A percentile compares a stretch with the other conserved stretches of the same genome.
Conservation (phyloP, 2,888 invertebrate genomes). For the Crematogaster levior region DNA sequence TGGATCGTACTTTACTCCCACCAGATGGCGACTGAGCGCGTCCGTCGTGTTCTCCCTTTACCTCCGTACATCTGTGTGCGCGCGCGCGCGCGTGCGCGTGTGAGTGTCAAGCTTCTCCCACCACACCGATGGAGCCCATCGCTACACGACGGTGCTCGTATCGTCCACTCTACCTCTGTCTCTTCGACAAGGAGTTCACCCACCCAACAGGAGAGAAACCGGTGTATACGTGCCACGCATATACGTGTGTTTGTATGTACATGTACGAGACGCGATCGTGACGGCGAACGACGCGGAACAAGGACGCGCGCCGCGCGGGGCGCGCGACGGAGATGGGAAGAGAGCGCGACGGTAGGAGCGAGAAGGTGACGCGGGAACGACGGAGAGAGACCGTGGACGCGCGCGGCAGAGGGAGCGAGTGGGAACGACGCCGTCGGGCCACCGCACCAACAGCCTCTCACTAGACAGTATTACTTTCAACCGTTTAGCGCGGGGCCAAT, state of each 20-base stretch:
- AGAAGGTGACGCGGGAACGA: slow-evolving; percentile 51
- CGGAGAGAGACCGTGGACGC: slow-evolving; percentile 40
- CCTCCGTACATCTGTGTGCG: slow-evolving; percentile 46
- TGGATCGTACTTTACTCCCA: slow-evolving; percentile 27
- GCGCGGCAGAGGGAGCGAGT: slow-evolving; percentile 61
- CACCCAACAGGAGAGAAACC: slow-evolving; percentile 26
- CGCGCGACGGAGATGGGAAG: slow-evolving; percentile 56
- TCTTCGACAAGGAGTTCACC: slow-evolving; percentile 48
- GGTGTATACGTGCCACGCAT: slow-evolving; percentile 28
- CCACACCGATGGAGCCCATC: slow-evolving; percentile 37
- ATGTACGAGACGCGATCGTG: slow-evolving; percentile 62
- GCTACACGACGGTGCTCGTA: slow-evolving; percentile 49
- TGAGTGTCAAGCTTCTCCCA: slow-evolving; percentile 67
- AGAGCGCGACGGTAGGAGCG: slow-evolving; percentile 53
- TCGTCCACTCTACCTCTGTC: slow-evolving; percentile 37
- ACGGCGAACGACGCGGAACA: slow-evolving; percentile 71
- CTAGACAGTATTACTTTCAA: slow-evolving; percentile 83
- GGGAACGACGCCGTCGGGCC: slow-evolving; percentile 64
- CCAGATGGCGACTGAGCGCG: slow-evolving; percentile 56
- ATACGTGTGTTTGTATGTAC: slow-evolving; percentile 1
- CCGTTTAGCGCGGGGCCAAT: slow-evolving; percentile 81
- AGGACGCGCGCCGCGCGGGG: slow-evolving; percentile 67
- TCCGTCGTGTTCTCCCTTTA: slow-evolving; percentile 10
- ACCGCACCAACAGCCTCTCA: slow-evolving; percentile 81
- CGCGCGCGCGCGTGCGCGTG: slow-evolving; percentile 54